Conservation (phyloP, 2,113 vertebrate species). For the Protobothrops mucrosquamatus region DNA sequence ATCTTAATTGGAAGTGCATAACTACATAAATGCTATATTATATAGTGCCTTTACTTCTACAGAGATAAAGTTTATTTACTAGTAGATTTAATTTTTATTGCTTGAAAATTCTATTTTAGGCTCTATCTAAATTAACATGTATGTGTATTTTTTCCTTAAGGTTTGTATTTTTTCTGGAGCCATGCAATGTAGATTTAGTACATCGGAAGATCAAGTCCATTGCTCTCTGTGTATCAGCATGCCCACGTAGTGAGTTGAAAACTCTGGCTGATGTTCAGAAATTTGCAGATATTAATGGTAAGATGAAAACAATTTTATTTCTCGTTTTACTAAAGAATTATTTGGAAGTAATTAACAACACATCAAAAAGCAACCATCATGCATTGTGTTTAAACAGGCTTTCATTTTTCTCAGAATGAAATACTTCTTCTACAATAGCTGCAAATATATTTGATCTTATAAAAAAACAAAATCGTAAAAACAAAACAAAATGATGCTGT, state of each 20-base stretch:
- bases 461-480: neutral
- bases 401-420: neutral
- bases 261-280: conserved; percentile 86
- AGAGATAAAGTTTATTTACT: neutral
- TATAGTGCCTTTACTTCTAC: neutral
- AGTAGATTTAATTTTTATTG: neutral
- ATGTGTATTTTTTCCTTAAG: conserved; percentile 63
- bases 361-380: neutral
- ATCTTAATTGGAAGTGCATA: neutral
- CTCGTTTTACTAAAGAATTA: neutral
- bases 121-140: neutral
- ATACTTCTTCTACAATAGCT: neutral
- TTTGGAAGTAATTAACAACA: neutral
- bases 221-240: conserved; percentile 91
- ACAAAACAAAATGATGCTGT: neutral
- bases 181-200: conserved; percentile 91
- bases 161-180: conserved; percentile 97
- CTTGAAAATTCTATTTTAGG: neutral
- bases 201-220: conserved; percentile 89
- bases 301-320: conserved; percentile 49
- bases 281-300: conserved; percentile 92
- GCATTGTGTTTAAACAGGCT: neutral
- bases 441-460: neutral
- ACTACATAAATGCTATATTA: neutral
- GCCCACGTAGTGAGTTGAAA: conserved; percentile 83